Percentiles rank a stretch among this genome's conserved stretches.
phyloP scores from a whole-genome alignment of 2,113 vertebrate species.

The Tragelaphus buxtoni region DNA sequence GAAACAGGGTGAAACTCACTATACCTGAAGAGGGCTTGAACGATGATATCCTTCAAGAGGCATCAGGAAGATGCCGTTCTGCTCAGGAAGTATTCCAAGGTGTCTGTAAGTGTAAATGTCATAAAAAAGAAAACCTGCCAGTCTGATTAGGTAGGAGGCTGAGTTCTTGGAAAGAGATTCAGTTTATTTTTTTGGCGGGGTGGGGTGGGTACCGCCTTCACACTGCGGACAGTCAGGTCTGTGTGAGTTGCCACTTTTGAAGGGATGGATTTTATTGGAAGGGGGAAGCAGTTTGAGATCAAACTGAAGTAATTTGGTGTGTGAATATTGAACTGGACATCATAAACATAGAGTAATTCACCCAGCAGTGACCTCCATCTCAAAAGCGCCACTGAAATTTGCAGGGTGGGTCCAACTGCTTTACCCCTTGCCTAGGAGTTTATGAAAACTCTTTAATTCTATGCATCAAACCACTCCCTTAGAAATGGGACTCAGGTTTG shows the following conservation, averaged over 20 bases:
- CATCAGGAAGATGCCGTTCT: not conserved
- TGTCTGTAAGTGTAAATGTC: too few relatives aligned
- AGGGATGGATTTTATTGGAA: not conserved
- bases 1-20: not conserved
- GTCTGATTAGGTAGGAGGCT: not conserved
- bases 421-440: not conserved
- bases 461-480: not conserved
- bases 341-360: too few relatives aligned
- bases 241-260: too few relatives aligned
- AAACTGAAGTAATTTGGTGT: not conserved
- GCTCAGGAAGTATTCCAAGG: not conserved
- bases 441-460: not conserved
- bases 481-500: not conserved
- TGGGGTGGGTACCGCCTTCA: not conserved
- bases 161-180: not conserved
- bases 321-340: not conserved
- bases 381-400: not conserved
- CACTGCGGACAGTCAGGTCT: not conserved
- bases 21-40: not conserved
- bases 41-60: not conserved
- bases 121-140: not conserved
- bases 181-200: accelerated
- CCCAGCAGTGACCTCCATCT: not conserved
- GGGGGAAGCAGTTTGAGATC: not conserved
- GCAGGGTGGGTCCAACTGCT: not conserved